Percentiles rank a stretch among this genome's conserved stretches.
phyloP scores from a whole-genome alignment of 2,888 invertebrate species.

The Lacanobia wlatinum region DNA sequence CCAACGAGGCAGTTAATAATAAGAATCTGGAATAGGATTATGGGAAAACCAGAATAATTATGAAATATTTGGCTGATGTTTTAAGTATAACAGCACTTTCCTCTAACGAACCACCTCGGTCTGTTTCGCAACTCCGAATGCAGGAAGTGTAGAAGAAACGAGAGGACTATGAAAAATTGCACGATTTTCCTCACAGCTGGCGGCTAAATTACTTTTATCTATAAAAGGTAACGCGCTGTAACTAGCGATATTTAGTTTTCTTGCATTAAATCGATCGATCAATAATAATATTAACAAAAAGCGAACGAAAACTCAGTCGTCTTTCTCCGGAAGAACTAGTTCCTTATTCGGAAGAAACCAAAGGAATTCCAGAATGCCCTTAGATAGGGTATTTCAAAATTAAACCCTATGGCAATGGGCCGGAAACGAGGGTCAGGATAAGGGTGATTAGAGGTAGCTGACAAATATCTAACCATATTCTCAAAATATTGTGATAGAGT shows the following conservation, averaged over 20 bases:
- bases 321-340: neutral
- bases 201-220: constrained; percentile 32
- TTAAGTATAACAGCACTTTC: neutral
- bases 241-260: constrained; percentile 19
- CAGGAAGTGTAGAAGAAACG: constrained; percentile 35
- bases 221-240: constrained; percentile 42
- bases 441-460: too few species aligned
- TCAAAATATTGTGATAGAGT: too few species aligned
- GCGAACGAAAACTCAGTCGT: neutral
- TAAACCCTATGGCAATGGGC: neutral
- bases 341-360: neutral
- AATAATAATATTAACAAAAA: constrained; percentile 14
- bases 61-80: neutral
- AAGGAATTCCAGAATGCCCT: neutral
- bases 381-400: neutral
- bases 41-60: constrained; percentile 2
- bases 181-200: constrained; percentile 46
- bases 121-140: constrained; percentile 4
- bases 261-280: neutral
- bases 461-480: too few species aligned
- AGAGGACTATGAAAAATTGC: constrained; percentile 45
- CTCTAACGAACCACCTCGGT: constrained; percentile 6
- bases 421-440: neutral
- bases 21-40: neutral
- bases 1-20: too few species aligned